Percentiles rank a stretch among this genome's conserved stretches.
phyloP scores from a whole-genome alignment of 2,113 vertebrate genomes.

The Hiodon alosoides region DNA sequence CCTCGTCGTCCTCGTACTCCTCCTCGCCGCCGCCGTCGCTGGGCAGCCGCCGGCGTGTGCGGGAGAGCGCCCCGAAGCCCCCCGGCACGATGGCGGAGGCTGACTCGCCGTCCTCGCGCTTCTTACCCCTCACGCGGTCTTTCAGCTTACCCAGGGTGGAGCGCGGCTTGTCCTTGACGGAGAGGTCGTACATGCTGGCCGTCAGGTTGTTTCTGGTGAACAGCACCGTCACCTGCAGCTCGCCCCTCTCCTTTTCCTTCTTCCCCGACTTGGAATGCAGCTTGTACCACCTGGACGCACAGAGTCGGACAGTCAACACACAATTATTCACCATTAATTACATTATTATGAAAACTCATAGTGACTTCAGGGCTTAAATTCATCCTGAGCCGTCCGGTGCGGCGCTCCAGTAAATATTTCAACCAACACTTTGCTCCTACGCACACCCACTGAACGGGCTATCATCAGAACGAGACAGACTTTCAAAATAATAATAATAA shows the following conservation, averaged over 20 bases:
- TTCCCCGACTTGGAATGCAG: conserved; percentile 83
- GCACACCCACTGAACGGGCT: no score
- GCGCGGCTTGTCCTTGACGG: conserved; percentile 83
- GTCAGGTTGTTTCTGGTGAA: conserved; percentile 88
- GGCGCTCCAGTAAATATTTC: no score
- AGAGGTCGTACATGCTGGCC: conserved; percentile 97
- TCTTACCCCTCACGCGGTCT: conserved; percentile 85
- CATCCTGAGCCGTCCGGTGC: no score
- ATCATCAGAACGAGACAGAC: no score
- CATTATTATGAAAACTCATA: no score
- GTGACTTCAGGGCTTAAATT: no score
- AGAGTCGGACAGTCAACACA: conserved; percentile 12
- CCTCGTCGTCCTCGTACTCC: conserved; percentile 48
- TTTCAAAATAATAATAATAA: no score
- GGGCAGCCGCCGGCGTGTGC: conserved; percentile 46
- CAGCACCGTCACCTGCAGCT: conserved; percentile 82
- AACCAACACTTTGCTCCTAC: no score
- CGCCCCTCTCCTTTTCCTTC: conserved; percentile 90
- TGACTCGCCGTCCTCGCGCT: conserved; percentile 80
- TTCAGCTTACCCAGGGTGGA: conserved; percentile 89
- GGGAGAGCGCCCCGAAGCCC: conserved; percentile 59
- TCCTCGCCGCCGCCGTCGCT: conserved; percentile 51
- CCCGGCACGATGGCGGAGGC: conserved; percentile 91
- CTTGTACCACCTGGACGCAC: conserved; percentile 79
- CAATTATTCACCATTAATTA: not conserved